A percentile compares a stretch with the other conserved stretches of the same genome.
These are phyloP conservation scores for Electrophaes corylata DNA, from an alignment of 2,888 invertebrate genomes.

Conservation along the genomic window DNA sequence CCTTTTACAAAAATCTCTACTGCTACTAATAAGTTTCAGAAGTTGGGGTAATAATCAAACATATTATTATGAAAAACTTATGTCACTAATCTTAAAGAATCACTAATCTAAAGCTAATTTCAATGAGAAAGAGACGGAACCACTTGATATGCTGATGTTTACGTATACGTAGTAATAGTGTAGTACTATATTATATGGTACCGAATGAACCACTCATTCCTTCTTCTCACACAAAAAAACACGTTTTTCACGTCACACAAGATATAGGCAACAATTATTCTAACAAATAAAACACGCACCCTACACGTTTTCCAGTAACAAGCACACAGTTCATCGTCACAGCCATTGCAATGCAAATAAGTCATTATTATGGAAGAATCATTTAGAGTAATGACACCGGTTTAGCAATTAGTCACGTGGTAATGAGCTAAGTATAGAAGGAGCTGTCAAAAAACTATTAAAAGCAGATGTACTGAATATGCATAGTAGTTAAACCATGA, in stretches of 20 bases:
- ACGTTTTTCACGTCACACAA: background rate
- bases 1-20: no score
- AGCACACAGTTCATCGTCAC: constrained; percentile 20
- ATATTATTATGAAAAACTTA: background rate
- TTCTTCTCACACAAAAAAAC: background rate
- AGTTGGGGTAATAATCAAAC: no score
- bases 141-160: no score
- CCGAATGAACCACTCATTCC: no score
- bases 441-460: constrained; percentile 21
- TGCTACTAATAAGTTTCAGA: no score
- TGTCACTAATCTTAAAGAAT: no score
- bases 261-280: background rate
- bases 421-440: constrained; percentile 25
- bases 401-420: constrained; percentile 50
- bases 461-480: background rate
- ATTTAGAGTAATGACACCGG: constrained; percentile 51
- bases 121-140: no score
- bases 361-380: constrained; percentile 44
- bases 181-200: no score
- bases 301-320: background rate
- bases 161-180: no score
- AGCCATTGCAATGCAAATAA: constrained; percentile 51
- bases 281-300: background rate
- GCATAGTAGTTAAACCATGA: background rate
- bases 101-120: no score